A percentile compares a stretch with the other conserved stretches of the same genome.
These are phyloP conservation scores for Sesia apiformis DNA, from an alignment of 2,888 invertebrate genomes.

Conservation along the genomic window DNA sequence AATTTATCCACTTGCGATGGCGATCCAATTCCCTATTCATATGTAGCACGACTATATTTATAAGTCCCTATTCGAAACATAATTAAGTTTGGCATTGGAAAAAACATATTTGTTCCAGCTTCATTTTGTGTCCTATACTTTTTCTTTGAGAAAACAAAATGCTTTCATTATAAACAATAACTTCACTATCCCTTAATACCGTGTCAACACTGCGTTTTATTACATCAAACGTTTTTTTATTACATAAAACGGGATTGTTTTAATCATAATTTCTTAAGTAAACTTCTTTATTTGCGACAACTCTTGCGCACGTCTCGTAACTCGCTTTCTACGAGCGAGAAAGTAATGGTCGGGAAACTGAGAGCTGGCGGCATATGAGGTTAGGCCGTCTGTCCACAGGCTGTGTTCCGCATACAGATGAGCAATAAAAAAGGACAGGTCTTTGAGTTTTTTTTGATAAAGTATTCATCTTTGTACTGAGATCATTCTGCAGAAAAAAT, in stretches of 20 bases:
- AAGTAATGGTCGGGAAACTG: conserved; percentile 5
- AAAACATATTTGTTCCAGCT: no score
- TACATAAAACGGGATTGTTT: conserved; percentile 8
- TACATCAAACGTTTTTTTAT: conserved; percentile 14
- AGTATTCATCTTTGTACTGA: no score
- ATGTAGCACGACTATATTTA: no score
- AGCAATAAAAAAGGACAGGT: not conserved
- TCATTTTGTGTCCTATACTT: no score
- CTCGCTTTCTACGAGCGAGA: conserved; percentile 12
- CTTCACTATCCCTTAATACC: conserved; percentile 11
- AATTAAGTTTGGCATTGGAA: no score
- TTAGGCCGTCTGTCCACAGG: not conserved
- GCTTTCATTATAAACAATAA: no score
- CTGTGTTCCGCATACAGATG: not conserved
- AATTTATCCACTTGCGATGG: no score
- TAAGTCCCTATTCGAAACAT: no score
- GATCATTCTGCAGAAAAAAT: no score
- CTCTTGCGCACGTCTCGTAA: conserved; percentile 2
- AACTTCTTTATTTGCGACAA: conserved; percentile 3
- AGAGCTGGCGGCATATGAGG: not conserved
- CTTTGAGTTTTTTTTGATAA: no score
- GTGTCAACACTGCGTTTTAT: not conserved
- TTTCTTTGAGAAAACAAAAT: no score
- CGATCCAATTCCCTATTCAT: no score
- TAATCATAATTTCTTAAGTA: not conserved